Conservation (phyloP, 2,797 vertebrate species). For the Sandelia bainsii region DNA sequence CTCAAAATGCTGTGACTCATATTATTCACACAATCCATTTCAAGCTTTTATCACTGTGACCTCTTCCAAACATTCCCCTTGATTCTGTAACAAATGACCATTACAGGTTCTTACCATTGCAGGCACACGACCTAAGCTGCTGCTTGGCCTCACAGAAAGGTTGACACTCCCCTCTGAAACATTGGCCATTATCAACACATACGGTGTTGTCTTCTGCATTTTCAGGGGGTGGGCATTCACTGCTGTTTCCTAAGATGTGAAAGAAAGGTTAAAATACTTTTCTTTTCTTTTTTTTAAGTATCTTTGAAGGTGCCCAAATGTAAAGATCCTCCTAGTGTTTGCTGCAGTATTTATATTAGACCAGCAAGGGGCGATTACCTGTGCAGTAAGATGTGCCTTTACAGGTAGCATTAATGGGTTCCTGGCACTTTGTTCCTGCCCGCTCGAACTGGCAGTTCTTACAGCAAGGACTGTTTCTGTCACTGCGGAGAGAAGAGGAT, state of each 20-base stretch:
- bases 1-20: not conserved
- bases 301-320: not conserved
- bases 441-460: constrained; percentile 88
- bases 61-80: not conserved
- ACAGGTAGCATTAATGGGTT: constrained; percentile 95
- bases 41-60: not conserved
- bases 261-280: not conserved
- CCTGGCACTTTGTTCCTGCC: constrained; percentile 91
- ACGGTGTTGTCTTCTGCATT: constrained; percentile 87
- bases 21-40: not conserved
- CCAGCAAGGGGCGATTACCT: constrained; percentile 83
- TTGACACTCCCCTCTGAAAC: constrained; percentile 90
- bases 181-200: constrained; percentile 94
- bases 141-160: constrained; percentile 93
- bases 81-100: not conserved
- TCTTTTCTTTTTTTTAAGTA: no score
- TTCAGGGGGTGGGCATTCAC: constrained; percentile 91
- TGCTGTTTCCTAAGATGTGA: constrained; percentile 88
- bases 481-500: constrained; percentile 79
- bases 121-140: constrained; percentile 90
- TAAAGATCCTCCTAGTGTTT: not conserved
- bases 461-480: constrained; percentile 97
- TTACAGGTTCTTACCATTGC: constrained; percentile 86
- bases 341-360: constrained; percentile 5
- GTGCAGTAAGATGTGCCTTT: constrained; percentile 94